Percentiles rank a stretch among this genome's conserved stretches.
Evolutionary conservation across 2,113 vertebrate genomes (phyloP).

Genomic region (Loxodonta africana): DNA sequence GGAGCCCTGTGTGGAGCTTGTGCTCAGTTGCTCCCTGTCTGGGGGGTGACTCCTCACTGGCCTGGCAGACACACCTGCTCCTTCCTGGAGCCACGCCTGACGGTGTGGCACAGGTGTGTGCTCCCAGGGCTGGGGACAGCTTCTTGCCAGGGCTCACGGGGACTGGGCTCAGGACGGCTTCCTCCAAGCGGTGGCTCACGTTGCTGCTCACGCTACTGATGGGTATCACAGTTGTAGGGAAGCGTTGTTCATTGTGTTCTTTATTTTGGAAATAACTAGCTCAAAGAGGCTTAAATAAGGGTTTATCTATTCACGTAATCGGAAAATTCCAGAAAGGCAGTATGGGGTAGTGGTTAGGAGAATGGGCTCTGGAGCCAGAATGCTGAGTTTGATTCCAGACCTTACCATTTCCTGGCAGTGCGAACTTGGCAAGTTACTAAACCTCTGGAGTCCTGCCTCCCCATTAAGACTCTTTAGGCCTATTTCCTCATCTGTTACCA

Average conservation of each 20-base stretch:
- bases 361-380: no score
- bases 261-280: constrained; percentile 19
- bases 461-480: neutral
- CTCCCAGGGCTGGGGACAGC: neutral
- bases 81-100: neutral
- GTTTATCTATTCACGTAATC: neutral
- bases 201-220: neutral
- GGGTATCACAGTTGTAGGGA: neutral
- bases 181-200: accelerated
- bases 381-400: neutral
- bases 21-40: neutral
- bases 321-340: neutral
- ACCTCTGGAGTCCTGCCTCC: neutral
- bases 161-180: neutral
- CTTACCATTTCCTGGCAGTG: neutral
- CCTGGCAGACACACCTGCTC: neutral
- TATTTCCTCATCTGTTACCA: neutral
- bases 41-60: neutral
- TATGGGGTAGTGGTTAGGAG: neutral
- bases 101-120: accelerated
- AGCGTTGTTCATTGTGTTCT: neutral
- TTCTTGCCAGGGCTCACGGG: neutral
- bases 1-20: neutral
- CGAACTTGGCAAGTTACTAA: neutral
- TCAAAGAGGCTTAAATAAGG: neutral